phyloP scores from a whole-genome alignment of 2,888 invertebrate species.

The Limnephilus auricula region DNA sequence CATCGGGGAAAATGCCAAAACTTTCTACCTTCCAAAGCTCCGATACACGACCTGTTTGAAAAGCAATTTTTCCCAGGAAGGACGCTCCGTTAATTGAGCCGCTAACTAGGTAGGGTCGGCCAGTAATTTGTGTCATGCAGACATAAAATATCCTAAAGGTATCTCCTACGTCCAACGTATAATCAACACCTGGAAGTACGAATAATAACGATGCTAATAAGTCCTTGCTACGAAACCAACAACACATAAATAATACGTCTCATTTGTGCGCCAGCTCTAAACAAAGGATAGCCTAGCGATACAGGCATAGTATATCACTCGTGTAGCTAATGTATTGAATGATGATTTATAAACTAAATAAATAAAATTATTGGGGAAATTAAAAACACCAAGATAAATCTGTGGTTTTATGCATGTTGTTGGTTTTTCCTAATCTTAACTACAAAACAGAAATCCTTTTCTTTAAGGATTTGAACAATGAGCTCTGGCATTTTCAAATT shows the following conservation, averaged over 20 bases:
- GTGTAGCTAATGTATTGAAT: too few relatives aligned
- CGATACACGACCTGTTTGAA: constrained; percentile 16
- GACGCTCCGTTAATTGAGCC: constrained; percentile 23
- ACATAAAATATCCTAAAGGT: not conserved
- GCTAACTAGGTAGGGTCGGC: constrained; percentile 17
- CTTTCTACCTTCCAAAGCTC: not conserved
- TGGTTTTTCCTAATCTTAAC: not conserved
- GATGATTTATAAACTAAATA: too few relatives aligned
- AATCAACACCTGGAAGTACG: not conserved
- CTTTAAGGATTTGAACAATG: too few relatives aligned
- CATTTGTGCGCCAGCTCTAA: too few relatives aligned
- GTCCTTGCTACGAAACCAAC: not conserved
- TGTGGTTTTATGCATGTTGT: not conserved
- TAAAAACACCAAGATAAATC: too few relatives aligned
- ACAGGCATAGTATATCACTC: too few relatives aligned
- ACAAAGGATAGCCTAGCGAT: too few relatives aligned
- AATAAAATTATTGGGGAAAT: too few relatives aligned
- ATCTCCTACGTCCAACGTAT: not conserved
- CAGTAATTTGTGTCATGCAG: constrained; percentile 34
- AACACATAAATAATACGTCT: not conserved
- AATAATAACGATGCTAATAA: not conserved
- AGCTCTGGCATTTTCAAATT: too few relatives aligned
- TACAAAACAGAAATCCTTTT: not conserved
- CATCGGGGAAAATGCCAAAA: not conserved
- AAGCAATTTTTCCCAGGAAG: constrained; percentile 33